These are phyloP conservation scores for Miichthys miiuy DNA, from an alignment of 2,797 vertebrate genomes.

Conservation along the genomic window DNA sequence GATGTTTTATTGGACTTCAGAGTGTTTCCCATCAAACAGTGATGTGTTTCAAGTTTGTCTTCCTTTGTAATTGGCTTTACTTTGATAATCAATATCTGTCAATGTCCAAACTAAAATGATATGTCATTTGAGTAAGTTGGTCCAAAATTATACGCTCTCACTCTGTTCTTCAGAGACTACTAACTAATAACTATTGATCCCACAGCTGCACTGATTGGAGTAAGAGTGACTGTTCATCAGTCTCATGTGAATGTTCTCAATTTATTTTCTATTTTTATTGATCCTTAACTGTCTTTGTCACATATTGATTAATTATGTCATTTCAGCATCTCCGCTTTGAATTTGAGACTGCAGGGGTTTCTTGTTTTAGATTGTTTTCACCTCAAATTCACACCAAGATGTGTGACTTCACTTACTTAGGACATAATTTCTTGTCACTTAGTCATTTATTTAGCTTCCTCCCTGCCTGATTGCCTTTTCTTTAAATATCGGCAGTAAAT, in stretches of 20 bases:
- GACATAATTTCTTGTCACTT: neutral
- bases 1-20: constrained; percentile 1
- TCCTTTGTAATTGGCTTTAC: constrained; percentile 23
- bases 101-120: constrained; percentile 6
- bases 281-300: constrained; percentile 33
- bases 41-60: neutral
- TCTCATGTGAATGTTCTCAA: constrained; percentile 21
- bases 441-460: constrained; percentile 5
- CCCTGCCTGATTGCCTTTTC: neutral
- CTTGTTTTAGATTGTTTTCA: constrained; percentile 13
- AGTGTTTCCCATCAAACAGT: neutral
- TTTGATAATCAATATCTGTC: constrained; percentile 21
- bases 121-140: constrained; percentile 11
- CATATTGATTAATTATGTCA: constrained; percentile 36
- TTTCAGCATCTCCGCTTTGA: neutral
- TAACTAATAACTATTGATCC: constrained; percentile 24
- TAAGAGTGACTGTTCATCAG: constrained; percentile 20
- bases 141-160: neutral
- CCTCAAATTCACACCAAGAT: neutral
- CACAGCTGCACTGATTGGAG: constrained; percentile 7
- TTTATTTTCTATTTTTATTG: constrained; percentile 34
- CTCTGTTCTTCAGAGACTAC: neutral
- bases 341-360: neutral
- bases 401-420: constrained; percentile 20
- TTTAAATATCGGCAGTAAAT: constrained; percentile 20